phyloP scores from a whole-genome alignment of 92 coral and sea anemone genomes.

The Porites cylindrica region DNA sequence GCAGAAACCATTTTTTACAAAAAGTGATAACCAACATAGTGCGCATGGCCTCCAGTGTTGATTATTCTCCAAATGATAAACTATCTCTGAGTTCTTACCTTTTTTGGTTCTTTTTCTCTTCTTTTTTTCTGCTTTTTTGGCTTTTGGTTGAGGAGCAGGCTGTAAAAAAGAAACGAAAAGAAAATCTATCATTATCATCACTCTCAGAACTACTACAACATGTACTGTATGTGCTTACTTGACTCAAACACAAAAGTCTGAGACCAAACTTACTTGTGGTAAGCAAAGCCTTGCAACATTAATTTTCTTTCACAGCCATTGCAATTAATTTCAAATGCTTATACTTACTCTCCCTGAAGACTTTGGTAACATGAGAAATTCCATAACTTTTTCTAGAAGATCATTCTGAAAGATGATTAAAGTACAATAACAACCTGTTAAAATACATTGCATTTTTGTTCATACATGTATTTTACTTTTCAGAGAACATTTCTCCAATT shows the following conservation, averaged over 20 bases:
- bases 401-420: conserved; percentile 67
- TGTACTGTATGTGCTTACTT: background rate
- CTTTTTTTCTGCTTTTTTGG: conserved; percentile 31
- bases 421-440: background rate
- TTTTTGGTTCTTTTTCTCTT: conserved; percentile 34
- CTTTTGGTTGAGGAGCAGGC: conserved; percentile 39
- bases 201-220: background rate
- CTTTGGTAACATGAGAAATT: conserved; percentile 86
- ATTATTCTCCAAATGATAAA: too few species aligned
- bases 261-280: background rate
- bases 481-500: too few species aligned
- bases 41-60: too few species aligned
- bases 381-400: conserved; percentile 79
- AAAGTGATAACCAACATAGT: too few species aligned
- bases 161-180: background rate
- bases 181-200: background rate
- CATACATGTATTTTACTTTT: too few species aligned
- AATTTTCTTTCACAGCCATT: too few species aligned
- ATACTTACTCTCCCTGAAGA: conserved; percentile 87
- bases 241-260: background rate
- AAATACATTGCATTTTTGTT: too few species aligned
- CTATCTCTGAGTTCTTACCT: background rate
- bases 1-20: too few species aligned
- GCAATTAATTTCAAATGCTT: background rate
- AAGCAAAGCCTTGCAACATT: too few species aligned